These are phyloP conservation scores for Pherbina coryleti DNA, from an alignment of 2,888 invertebrate species.

Conservation along the genomic window DNA sequence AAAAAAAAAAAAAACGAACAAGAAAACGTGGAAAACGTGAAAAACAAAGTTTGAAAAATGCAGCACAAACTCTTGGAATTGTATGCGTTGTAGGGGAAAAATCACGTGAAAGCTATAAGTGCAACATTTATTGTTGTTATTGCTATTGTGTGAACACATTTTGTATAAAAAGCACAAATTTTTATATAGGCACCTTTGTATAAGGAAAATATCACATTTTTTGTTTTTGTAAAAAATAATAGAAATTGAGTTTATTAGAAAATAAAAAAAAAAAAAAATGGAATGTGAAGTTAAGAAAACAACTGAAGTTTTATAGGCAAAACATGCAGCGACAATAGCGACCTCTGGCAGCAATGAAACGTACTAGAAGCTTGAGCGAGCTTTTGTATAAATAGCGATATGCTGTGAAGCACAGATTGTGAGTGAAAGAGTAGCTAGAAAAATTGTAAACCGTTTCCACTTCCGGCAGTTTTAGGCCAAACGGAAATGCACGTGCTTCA, in stretches of 20 bases:
- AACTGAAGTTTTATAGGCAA: neutral
- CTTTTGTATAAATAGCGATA: neutral
- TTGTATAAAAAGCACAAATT: no score
- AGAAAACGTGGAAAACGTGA: neutral
- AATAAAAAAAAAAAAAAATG: neutral
- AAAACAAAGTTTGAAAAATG: neutral
- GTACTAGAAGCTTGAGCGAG: neutral
- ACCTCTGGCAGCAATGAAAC: neutral
- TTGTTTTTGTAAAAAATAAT: no score
- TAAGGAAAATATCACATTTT: no score
- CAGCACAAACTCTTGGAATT: neutral
- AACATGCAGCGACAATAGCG: neutral
- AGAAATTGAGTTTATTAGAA: neutral
- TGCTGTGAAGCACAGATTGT: neutral
- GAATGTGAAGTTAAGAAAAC: neutral
- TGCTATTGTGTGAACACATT: neutral
- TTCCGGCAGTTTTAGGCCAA: slow-evolving; percentile 9
- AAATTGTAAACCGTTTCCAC: neutral
- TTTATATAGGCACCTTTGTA: no score
- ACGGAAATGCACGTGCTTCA: slow-evolving; percentile 1
- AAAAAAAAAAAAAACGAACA: neutral
- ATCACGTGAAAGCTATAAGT: slow-evolving; percentile 19
- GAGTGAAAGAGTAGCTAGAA: neutral
- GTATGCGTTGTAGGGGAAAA: neutral
- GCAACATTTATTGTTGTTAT: neutral